Percentiles rank a stretch among this genome's conserved stretches.
Conservation (phyloP, 2,113 vertebrate species). For the Parus major region DNA sequence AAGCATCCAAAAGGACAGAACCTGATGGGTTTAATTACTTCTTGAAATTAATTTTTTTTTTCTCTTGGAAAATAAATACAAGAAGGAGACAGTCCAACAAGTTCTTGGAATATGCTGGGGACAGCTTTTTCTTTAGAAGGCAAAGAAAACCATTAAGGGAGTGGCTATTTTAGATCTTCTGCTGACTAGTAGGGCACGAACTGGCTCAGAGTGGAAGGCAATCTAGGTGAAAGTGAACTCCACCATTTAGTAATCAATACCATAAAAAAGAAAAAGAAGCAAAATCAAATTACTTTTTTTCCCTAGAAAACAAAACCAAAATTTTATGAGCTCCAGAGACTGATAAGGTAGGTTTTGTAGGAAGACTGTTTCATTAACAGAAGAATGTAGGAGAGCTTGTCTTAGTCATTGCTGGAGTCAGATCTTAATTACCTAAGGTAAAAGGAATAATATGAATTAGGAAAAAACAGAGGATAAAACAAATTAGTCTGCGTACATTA, state of each 20-base stretch:
- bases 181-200: slow-evolving; percentile 20
- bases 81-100: slow-evolving; percentile 61
- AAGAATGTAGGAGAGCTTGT: slow-evolving; percentile 37
- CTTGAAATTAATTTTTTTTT: slow-evolving; percentile 26
- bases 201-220: slow-evolving; percentile 6
- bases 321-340: background rate
- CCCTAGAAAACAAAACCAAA: background rate
- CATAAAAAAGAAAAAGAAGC: background rate
- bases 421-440: slow-evolving; percentile 34
- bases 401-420: slow-evolving; percentile 42
- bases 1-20: slow-evolving; percentile 25
- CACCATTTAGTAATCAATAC: background rate
- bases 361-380: slow-evolving; percentile 36
- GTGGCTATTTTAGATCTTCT: slow-evolving; percentile 64
- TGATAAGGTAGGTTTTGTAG: slow-evolving; percentile 45
- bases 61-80: slow-evolving; percentile 32
- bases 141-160: slow-evolving; percentile 62
- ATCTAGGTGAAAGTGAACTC: background rate
- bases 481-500: slow-evolving; percentile 42
- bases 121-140: slow-evolving; percentile 63
- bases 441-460: slow-evolving; percentile 43
- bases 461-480: slow-evolving; percentile 40
- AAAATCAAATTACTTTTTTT: background rate
- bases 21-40: slow-evolving; percentile 49
- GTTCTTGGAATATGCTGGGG: slow-evolving; percentile 67